Evolutionary conservation across 2,797 vertebrate genomes (phyloP).

Genomic region (Knipowitschia caucasica): DNA sequence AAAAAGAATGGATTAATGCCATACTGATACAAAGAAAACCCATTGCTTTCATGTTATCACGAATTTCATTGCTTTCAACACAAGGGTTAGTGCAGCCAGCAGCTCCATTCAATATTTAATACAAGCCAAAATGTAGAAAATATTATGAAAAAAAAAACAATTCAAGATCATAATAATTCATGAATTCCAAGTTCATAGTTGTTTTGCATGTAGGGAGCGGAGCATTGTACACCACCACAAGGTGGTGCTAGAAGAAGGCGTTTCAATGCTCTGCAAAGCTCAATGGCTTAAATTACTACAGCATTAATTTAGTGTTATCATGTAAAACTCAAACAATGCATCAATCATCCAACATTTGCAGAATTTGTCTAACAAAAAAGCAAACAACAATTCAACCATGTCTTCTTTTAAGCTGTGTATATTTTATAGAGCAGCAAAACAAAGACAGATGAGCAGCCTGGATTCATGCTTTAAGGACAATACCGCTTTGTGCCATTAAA

Average conservation of each 20-base stretch:
- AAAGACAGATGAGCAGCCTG: conserved; percentile 52
- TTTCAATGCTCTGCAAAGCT: conserved; percentile 51
- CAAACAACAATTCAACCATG: conserved; percentile 27
- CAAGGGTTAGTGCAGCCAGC: not conserved
- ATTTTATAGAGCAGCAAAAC: conserved; percentile 45
- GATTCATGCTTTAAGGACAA: conserved; percentile 56
- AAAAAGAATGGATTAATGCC: not conserved
- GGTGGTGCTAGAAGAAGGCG: conserved; percentile 78
- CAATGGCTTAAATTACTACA: conserved; percentile 27
- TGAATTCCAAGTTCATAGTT: not conserved
- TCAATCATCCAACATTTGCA: conserved; percentile 26
- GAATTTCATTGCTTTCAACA: not conserved
- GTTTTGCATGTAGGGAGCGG: not conserved
- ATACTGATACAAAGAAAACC: not conserved
- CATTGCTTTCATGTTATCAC: not conserved
- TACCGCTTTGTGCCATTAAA: conserved; percentile 69
- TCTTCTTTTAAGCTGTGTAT: conserved; percentile 32
- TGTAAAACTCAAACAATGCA: conserved; percentile 24
- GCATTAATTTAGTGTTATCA: conserved; percentile 14
- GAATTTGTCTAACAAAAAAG: conserved; percentile 33
- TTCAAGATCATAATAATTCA: not conserved
- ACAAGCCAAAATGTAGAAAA: too few species aligned
- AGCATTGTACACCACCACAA: conserved; percentile 63
- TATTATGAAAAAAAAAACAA: not conserved
- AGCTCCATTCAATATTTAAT: not conserved